phyloP scores from a whole-genome alignment of 2,113 vertebrate species.

The Miniopterus natalensis region DNA sequence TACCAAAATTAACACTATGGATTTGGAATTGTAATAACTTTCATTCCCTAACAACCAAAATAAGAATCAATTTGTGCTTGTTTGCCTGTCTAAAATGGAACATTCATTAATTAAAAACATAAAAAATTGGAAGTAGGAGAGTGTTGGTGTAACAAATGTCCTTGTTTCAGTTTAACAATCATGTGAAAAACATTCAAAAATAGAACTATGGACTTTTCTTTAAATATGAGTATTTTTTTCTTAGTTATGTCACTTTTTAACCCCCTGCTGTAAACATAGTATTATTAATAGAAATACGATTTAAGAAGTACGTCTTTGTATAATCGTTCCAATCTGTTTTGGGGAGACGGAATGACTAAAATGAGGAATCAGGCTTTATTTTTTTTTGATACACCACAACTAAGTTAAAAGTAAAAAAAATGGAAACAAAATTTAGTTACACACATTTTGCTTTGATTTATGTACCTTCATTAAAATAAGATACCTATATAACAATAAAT shows the following conservation, averaged over 20 bases:
- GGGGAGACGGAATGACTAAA: constrained; percentile 27
- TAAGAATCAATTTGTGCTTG: constrained; percentile 26
- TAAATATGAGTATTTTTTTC: constrained; percentile 52
- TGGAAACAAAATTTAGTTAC: constrained; percentile 2
- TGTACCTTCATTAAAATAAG: constrained; percentile 55
- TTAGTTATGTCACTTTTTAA: background rate
- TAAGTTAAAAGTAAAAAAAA: constrained; percentile 50
- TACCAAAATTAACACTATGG: constrained; percentile 37
- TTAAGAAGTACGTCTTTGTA: background rate
- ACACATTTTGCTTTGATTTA: constrained; percentile 49
- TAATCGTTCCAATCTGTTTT: constrained; percentile 38
- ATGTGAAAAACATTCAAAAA: constrained; percentile 31
- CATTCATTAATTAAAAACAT: constrained; percentile 60
- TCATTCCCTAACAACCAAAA: constrained; percentile 51
- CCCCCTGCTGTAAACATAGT: background rate
- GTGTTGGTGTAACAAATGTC: background rate
- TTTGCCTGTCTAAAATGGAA: constrained; percentile 35
- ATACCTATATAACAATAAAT: background rate
- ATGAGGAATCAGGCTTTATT: background rate
- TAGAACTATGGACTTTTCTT: background rate
- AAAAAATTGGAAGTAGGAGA: constrained; percentile 42
- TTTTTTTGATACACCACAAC: constrained; percentile 31
- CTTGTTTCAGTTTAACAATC: constrained; percentile 42
- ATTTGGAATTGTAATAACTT: constrained; percentile 22
- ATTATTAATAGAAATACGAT: constrained; percentile 36